These are phyloP conservation scores for Manduca sexta DNA, from an alignment of 1,140 invertebrate species.

Conservation along the genomic window DNA sequence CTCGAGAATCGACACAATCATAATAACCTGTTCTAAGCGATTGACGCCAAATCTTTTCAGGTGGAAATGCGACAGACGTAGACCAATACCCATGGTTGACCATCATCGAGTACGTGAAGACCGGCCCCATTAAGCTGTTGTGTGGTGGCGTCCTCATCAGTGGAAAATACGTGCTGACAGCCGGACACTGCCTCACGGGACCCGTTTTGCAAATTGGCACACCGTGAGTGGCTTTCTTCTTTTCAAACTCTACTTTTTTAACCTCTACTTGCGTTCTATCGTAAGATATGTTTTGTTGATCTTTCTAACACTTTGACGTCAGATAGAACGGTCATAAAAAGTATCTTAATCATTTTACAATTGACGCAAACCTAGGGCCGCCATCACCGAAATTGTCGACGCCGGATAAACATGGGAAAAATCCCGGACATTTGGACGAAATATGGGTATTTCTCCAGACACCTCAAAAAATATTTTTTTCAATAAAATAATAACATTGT, in stretches of 20 bases:
- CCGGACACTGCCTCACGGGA: slow-evolving; percentile 40
- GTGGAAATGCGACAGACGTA: slow-evolving; percentile 34
- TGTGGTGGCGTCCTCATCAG: slow-evolving; percentile 53
- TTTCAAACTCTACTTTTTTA: not conserved
- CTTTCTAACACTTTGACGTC: too few species aligned
- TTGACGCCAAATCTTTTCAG: too few species aligned
- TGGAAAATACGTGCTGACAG: slow-evolving; percentile 42
- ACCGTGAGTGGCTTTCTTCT: slow-evolving; percentile 33
- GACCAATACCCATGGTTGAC: slow-evolving; percentile 50
- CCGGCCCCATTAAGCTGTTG: slow-evolving; percentile 29
- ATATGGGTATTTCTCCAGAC: too few species aligned
- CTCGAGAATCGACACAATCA: too few species aligned
- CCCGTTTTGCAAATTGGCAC: slow-evolving; percentile 1
- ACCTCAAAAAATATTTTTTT: too few species aligned
- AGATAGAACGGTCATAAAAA: too few species aligned
- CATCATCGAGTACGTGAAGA: slow-evolving; percentile 44
- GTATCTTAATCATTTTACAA: too few species aligned
- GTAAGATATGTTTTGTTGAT: not conserved
- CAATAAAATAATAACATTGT: not conserved
- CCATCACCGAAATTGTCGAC: too few species aligned
- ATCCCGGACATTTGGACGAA: too few species aligned
- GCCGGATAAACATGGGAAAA: too few species aligned
- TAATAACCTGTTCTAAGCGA: too few species aligned
- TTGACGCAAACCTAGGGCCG: too few species aligned
- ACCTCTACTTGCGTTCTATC: not conserved